phyloP scores from a whole-genome alignment of 2,888 invertebrate genomes.

The Agrotis exclamationis region DNA sequence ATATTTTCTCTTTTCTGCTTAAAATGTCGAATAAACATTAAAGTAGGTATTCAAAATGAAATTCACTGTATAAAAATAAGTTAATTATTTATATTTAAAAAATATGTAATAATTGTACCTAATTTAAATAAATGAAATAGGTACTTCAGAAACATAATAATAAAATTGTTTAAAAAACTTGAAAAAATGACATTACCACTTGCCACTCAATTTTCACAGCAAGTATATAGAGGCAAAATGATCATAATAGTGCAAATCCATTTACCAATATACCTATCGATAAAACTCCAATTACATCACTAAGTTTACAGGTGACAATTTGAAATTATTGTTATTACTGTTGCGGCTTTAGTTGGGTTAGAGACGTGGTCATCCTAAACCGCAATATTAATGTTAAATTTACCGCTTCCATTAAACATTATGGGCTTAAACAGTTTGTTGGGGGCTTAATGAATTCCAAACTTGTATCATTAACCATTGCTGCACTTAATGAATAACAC shows the following conservation, averaged over 20 bases:
- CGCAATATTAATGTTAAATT: slow-evolving; percentile 84
- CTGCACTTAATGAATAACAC: slow-evolving; percentile 81
- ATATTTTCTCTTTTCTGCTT: too few species aligned
- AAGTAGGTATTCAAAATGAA: too few species aligned
- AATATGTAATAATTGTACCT: too few species aligned
- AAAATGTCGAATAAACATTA: too few species aligned
- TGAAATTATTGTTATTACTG: slow-evolving; percentile 67
- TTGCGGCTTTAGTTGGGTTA: slow-evolving; percentile 61
- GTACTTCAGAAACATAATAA: too few species aligned
- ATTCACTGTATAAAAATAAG: too few species aligned
- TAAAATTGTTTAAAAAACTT: too few species aligned
- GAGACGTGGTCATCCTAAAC: slow-evolving; percentile 75
- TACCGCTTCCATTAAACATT: slow-evolving; percentile 82
- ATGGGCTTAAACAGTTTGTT: slow-evolving; percentile 81
- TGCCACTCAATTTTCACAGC: too few species aligned
- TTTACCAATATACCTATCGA: slow-evolving; percentile 12
- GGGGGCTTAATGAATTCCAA: slow-evolving; percentile 83
- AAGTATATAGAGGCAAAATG: not conserved
- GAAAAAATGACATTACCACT: too few species aligned
- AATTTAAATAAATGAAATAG: too few species aligned
- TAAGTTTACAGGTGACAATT: slow-evolving; percentile 56
- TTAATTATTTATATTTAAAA: too few species aligned
- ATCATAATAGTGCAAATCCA: not conserved
- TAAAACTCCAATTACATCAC: slow-evolving; percentile 40
- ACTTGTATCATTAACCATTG: slow-evolving; percentile 83